A percentile compares a stretch with the other conserved stretches of the same genome.
These are phyloP conservation scores for Anisognathus igniventris DNA, from an alignment of 2,797 vertebrate species.

Conservation along the genomic window DNA sequence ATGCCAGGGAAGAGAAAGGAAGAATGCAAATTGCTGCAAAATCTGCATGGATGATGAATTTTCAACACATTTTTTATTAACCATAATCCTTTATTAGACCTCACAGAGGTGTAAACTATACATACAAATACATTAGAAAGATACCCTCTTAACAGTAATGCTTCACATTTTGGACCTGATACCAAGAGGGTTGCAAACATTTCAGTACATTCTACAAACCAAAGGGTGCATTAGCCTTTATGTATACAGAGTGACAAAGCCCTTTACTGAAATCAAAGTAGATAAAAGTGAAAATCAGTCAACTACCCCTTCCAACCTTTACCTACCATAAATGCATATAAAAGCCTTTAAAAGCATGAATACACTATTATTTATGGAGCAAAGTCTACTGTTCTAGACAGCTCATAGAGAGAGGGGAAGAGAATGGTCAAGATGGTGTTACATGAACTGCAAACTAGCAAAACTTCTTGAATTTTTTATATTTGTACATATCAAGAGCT, in stretches of 20 bases:
- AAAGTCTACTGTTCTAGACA: conserved; percentile 51
- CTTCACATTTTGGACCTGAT: conserved; percentile 64
- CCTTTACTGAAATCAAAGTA: conserved; percentile 63
- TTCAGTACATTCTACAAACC: conserved; percentile 73
- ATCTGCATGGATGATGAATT: conserved; percentile 34
- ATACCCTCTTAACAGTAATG: conserved; percentile 66
- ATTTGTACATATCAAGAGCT: conserved; percentile 47
- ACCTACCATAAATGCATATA: conserved; percentile 54
- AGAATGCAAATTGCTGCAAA: background rate
- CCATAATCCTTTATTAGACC: conserved; percentile 74
- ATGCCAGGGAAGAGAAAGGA: background rate
- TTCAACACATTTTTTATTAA: conserved; percentile 70
- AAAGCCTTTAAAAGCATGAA: conserved; percentile 53
- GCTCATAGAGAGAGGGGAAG: conserved; percentile 3
- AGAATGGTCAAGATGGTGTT: conserved; percentile 21
- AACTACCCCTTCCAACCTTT: conserved; percentile 35
- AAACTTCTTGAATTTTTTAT: conserved; percentile 20
- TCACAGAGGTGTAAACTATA: conserved; percentile 73
- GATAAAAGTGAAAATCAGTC: conserved; percentile 44
- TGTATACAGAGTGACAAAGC: conserved; percentile 50
- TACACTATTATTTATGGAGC: conserved; percentile 54
- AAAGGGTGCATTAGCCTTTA: conserved; percentile 58
- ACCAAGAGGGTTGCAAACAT: conserved; percentile 64
- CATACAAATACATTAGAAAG: conserved; percentile 73
- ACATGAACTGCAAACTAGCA: conserved; percentile 41